Evolutionary conservation across 2,113 vertebrate species (phyloP).

Genomic region (Cariama cristata): DNA sequence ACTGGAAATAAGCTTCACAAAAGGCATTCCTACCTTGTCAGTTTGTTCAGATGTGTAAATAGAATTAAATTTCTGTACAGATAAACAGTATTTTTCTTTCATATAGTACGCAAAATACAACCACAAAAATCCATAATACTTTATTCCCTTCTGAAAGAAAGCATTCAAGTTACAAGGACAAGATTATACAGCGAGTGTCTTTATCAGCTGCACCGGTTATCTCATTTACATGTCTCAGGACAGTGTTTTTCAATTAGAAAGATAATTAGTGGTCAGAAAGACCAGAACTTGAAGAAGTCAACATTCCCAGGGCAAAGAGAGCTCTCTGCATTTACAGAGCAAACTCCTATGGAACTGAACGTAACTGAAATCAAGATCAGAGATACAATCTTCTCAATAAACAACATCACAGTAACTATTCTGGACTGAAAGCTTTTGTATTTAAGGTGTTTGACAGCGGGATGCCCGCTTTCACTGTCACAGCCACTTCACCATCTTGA

Average conservation of each 20-base stretch:
- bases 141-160: not conserved
- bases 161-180: not conserved
- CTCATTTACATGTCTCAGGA: not conserved
- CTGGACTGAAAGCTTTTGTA: not conserved
- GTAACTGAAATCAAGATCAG: not conserved
- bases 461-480: not conserved
- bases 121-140: not conserved
- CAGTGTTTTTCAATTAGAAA: not conserved
- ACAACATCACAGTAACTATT: not conserved
- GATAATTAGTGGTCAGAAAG: not conserved
- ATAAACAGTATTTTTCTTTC: not conserved
- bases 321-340: not conserved
- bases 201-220: not conserved
- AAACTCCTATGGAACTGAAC: not conserved
- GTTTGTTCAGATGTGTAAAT: not conserved
- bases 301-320: not conserved
- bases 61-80: not conserved
- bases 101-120: not conserved
- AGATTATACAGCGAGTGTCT: not conserved
- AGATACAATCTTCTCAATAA: not conserved
- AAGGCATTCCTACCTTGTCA: not conserved
- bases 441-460: not conserved
- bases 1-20: not conserved
- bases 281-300: not conserved
- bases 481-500: not conserved